Base-by-base conservation (phyloP, 2,113 vertebrate species). In the Chiloscyllium plagiosum region DNA sequence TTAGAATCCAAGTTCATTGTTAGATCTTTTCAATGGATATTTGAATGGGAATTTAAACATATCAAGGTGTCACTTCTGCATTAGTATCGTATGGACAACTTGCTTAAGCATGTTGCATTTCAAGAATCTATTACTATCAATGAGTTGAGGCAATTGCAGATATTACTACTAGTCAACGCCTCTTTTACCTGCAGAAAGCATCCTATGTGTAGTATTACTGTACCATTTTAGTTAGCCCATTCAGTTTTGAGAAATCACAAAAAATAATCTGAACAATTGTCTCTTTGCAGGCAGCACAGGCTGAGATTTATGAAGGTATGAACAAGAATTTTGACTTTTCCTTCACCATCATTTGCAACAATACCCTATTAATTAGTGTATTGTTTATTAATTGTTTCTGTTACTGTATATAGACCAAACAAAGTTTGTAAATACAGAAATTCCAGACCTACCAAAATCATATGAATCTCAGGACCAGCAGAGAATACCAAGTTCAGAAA, bases 211-310 rank as follows among this genome's bases (percentile, higher is more conserved):
- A 19, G 0, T 52, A 72, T 7, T 19, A 37, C 19, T 83, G 15
- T 20, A 56, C 4, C 52, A 97, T 96, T 95, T 95, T 95, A 94
- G 69, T 37, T 66, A 86, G 69, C 33, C 56, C 70, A 96, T 96
- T 96, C 97, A 96, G 69, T 95, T 97, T 96, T 96, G 83, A 96
- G 95, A 96, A 96, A 96, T 96, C 42, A 95, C 69, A 4, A 37
- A 86, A 89, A 96, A 70, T 96, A 65, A 97, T 96, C 96, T 96
- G 85, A 96, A 97, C 94, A 61, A 61, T 61, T 97, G 97, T 97
- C 97, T 97, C 97, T 97, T 97, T 96, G 96, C 97, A 99, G 99
- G 98, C 98, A 96, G 97, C 98, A 97, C 98, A 98, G 69, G 97
- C 98, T 96, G 97, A 98, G 96, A 96, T 96, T 96, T 96, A 96